A percentile compares a stretch with the other conserved stretches of the same genome.
phyloP scores from a whole-genome alignment of 2,113 vertebrate species.

The Hyperoodon ampullatus region DNA sequence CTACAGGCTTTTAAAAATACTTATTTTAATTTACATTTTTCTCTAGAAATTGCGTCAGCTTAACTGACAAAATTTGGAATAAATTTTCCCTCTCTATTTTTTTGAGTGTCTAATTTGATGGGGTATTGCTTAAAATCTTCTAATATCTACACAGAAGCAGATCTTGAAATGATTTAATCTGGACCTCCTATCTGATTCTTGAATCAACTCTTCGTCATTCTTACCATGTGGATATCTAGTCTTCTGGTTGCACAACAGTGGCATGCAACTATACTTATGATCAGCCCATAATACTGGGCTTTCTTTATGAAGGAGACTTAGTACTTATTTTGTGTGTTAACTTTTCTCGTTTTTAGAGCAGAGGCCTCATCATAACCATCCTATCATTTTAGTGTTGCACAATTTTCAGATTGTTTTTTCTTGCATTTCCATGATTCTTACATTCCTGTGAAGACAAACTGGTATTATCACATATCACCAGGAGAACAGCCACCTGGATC shows the following conservation, averaged over 20 bases:
- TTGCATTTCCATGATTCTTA: constrained; percentile 19
- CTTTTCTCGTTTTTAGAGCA: constrained; percentile 10
- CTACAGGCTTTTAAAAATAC: neutral
- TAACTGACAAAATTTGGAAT: neutral
- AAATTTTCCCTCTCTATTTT: neutral
- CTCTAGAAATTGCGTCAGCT: neutral
- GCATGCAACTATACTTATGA: neutral
- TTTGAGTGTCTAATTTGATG: neutral
- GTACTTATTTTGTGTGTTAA: neutral
- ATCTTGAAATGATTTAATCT: neutral
- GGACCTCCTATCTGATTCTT: neutral
- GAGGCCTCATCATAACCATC: neutral
- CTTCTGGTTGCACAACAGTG: neutral
- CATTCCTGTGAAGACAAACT: neutral
- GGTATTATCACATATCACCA: neutral
- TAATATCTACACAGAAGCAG: neutral
- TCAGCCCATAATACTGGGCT: neutral
- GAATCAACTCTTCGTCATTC: neutral
- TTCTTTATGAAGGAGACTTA: neutral
- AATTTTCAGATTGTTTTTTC: constrained; percentile 55
- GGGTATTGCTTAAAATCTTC: neutral
- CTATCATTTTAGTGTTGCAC: constrained; percentile 8
- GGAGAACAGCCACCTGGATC: neutral
- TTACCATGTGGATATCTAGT: neutral
- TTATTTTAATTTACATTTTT: constrained; percentile 3